Evolutionary conservation across 2,113 vertebrate species (phyloP).

Genomic region (Fulmarus glacialis): DNA sequence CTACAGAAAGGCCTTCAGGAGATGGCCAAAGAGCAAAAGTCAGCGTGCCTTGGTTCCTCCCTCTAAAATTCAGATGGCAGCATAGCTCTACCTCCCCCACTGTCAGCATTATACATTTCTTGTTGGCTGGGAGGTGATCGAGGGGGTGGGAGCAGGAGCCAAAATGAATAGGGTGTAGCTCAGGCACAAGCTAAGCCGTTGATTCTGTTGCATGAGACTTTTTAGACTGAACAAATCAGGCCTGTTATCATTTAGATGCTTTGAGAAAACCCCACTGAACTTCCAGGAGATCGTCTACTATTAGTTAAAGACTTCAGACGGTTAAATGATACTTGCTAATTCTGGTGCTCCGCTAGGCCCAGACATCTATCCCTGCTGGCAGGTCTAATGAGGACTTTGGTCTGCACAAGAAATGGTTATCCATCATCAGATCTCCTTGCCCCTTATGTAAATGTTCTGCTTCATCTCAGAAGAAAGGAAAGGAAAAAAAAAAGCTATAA

Average conservation of each 20-base stretch:
- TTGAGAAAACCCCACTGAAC: neutral
- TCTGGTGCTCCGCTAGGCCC: conserved; percentile 29
- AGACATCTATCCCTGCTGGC: conserved; percentile 55
- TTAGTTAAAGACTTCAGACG: conserved; percentile 29
- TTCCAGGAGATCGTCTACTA: neutral
- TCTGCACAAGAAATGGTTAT: conserved; percentile 54
- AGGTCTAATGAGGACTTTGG: conserved; percentile 60
- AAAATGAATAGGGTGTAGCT: neutral
- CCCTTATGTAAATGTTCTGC: conserved; percentile 57
- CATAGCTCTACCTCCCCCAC: neutral
- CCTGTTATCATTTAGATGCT: neutral
- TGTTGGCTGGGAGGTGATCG: neutral
- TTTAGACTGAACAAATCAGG: neutral
- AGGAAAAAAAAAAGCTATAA: neutral
- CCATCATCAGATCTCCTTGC: conserved; percentile 49
- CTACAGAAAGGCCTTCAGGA: neutral
- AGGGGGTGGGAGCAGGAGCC: neutral
- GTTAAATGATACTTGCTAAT: conserved; percentile 63
- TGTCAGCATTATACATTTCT: neutral
- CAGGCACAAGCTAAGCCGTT: neutral
- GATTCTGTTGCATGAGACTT: neutral
- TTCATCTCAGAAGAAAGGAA: neutral
- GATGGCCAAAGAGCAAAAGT: neutral
- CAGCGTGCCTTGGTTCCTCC: neutral
- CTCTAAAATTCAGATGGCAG: neutral